These are phyloP conservation scores for Lanistes nyassanus DNA, from an alignment of 1,140 invertebrate species.

Conservation along the genomic window DNA sequence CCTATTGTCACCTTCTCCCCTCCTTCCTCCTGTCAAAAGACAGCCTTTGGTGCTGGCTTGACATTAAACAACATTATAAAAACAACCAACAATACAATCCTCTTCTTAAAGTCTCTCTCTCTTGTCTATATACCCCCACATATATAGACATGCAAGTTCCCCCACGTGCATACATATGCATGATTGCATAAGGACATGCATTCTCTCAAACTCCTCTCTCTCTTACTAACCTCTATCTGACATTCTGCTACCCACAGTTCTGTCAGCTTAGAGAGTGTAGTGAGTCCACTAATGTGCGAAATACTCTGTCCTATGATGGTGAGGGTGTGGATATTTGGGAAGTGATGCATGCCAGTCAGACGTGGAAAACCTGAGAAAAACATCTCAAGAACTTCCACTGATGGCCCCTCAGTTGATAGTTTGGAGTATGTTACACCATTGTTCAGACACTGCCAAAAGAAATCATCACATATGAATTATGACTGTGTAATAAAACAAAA, in stretches of 20 bases:
- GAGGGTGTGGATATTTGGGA: conserved; percentile 59
- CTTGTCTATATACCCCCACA: not conserved
- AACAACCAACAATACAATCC: too few relatives aligned
- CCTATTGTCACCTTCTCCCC: too few relatives aligned
- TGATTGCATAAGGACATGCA: not conserved
- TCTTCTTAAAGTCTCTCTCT: not conserved
- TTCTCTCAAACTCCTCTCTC: not conserved
- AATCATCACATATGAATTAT: conserved; percentile 6
- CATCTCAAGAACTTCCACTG: conserved; percentile 55
- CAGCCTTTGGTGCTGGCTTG: too few relatives aligned
- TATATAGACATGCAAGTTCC: not conserved
- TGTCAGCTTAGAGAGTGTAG: conserved; percentile 42
- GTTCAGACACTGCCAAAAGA: conserved; percentile 51
- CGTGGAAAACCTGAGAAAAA: conserved; percentile 63
- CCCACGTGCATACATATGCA: not conserved
- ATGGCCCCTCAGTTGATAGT: conserved; percentile 42
- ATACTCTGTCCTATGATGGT: conserved; percentile 58
- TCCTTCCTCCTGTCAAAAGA: too few relatives aligned
- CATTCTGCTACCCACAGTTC: conserved; percentile 65
- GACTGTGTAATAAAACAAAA: not conserved
- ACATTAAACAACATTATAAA: too few relatives aligned
- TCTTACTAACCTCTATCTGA: conserved; percentile 52
- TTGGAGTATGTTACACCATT: conserved; percentile 61
- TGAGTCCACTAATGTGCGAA: conserved; percentile 48
- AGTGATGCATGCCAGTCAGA: conserved; percentile 54